Evolutionary conservation across 2,888 invertebrate species (phyloP), one percentile per base, ranked within the genome.

Genomic region (Diloba caeruleocephala): DNA sequence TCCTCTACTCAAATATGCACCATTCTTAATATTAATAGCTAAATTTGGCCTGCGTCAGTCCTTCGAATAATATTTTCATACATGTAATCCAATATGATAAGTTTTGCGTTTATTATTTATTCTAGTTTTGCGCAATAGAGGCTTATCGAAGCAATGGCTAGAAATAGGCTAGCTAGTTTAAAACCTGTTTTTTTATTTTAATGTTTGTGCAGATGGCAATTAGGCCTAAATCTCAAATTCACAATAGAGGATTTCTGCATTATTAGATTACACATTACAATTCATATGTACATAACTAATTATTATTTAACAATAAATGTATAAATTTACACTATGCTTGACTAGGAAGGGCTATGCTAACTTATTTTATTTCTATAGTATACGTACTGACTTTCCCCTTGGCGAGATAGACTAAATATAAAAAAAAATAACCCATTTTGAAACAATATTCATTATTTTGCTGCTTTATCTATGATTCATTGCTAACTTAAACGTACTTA

Each of bases 311-410:
- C 52, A 59, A 21, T 66, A 45, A 51, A 55, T 46, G 56, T 68
- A 71, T 25, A 50, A 73, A 73, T 72, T 26, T 72, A 72, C 74
- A 72, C 48, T 62, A 66, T 59, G 13, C 46, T 59, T 72, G 71
- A 72, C 71, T 72, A 72, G 71, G 28, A 66, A 28, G 10, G 29
- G 25, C 44, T 66, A 53, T 53, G 17, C 48, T 48, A 71, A 46
- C 56, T 60, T 67, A 62, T 10, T 38, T 23, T 34, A 46, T 12
- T 36, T 59, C 36, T 62, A 62, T 60, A 68, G 67, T 74, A 71
- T 74, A 62, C 62, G 26, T 46, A 10, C 1, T 28, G 10, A 25
- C 8, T 5, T 55, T n/a, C 13, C 13, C 5, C 8, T 9, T 14
- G 17, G 5, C 10, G 3, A 33, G 9, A 19, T 56, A 34, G 25